Conservation (phyloP, 2,113 vertebrate species). For the Pimephales promelas region DNA sequence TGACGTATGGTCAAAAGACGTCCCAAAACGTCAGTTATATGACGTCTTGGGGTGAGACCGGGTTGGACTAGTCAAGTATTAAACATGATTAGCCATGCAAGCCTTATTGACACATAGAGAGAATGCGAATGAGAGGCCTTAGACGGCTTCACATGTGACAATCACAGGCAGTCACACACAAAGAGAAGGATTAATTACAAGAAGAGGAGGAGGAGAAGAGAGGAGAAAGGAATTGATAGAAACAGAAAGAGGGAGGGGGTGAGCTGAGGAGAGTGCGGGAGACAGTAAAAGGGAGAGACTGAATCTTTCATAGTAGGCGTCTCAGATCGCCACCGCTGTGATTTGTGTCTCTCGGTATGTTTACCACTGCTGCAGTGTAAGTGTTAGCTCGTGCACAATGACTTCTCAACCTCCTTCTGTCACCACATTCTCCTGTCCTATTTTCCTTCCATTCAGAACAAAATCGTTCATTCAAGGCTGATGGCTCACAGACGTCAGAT, state of each 20-base stretch:
- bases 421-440: neutral
- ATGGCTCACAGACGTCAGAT: neutral
- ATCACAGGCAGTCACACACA: neutral
- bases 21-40: too few species aligned
- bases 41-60: too few species aligned
- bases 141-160: neutral
- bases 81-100: neutral
- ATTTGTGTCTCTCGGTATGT: conserved; percentile 2
- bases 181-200: neutral
- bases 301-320: conserved; percentile 3
- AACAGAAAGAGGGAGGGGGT: conserved; percentile 11
- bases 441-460: neutral
- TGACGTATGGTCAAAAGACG: too few species aligned
- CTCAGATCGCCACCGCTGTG: neutral
- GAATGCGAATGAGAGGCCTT: neutral
- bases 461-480: neutral
- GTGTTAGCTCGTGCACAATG: neutral
- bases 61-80: neutral
- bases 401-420: neutral
- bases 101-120: neutral
- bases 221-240: neutral
- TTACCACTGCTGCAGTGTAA: neutral
- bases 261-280: neutral
- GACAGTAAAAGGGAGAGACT: neutral
- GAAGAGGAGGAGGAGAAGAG: neutral